Evolutionary conservation across 2,797 vertebrate species (phyloP), one percentile per base, ranked within the genome.

Genomic region (Myotis daubentonii): DNA sequence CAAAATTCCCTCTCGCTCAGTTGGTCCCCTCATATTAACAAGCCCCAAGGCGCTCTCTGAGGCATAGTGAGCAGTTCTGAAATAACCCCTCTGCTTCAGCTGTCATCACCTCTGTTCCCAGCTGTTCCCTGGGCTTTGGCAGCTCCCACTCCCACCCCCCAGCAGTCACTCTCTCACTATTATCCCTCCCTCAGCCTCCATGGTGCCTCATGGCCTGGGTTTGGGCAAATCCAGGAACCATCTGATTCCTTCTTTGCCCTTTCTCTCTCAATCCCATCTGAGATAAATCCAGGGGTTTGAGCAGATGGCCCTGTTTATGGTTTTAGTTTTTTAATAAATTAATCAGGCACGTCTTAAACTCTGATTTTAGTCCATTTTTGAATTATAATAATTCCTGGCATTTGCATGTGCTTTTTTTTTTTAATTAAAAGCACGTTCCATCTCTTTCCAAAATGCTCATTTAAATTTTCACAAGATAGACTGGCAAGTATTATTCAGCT

Each of bases 21-120:
- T 51, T 57, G 36, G 36, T 96, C 97, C 95, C 94, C 92, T 97
- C 84, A 25, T 38, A 38, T 66, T 36, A 55, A 71, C 3, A 25
- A 89, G 15, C 98, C 88, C 79, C 70, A 96, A 91, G 79, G 78
- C 38, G 0, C 0, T 95, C 89, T 68, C 62, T 71, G 84, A 68
- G 60, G 68, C 86, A 60, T 79, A 93, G 95, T 79, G 25, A 74
- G 68, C 80, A 72, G 93, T 95, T 85, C 97, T 79, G 92, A 94
- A 95, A 88, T 79, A 88, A 20, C 47, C 68, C 87, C 20, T 92
- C 72, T 72, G 83, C 97, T 94, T 96, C 97, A 96, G 92, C 89
- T 95, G 95, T 94, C 94, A 60, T 95, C 86, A 60, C 92, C 96
- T 97, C 95, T 94, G 87, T 95, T 94, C 60, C 55, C 96, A 74